Evolutionary conservation across 2,888 invertebrate species (phyloP), one percentile per base, ranked within the genome.

Genomic region (Lasioglossum calceatum): DNA sequence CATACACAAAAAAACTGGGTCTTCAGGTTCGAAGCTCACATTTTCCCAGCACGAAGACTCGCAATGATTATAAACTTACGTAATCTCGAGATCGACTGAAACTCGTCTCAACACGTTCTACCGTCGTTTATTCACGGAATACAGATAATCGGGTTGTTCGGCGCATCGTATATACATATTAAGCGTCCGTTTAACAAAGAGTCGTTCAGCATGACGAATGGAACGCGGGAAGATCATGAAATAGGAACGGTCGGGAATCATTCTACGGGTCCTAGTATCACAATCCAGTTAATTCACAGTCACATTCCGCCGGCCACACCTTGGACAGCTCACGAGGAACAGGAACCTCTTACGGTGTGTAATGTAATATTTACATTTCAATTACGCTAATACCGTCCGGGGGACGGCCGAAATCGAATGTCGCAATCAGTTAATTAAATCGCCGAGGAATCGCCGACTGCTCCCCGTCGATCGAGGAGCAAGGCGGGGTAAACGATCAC

Each of bases 281-380:
- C 88, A 82, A 90, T 83, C 54, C 81, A 84, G 72, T 72, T 77
- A 81, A 84, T 70, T 85, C 77, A 70, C 85, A 50, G 54, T 87
- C 83, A 77, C 89, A 85, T 82, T 84, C 77, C 85, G 80, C 23
- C 27, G 58, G 77, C 50, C 83, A 77, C 85, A 85, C 88, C 83
- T 86, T 82, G 50, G 23, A 58, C 64, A 64, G 73, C 77, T 10
- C 50, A 12, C 79, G 70, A 73, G 72, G 36, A 81, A 67, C 71
- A 79, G 77, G 61, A 42, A 32, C n/a, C 58, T 19, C 76, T 76
- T 58, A 19, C 70, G 47, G 75, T 77, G 76, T 36, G 77, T 71
- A 73, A 76, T 70, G 82, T 78, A 80, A 82, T 85, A 80, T 87
- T 75, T 81, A 82, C 82, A 82, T 76, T 84, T 75, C 27, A 39